Percentiles rank a stretch among this genome's conserved stretches.
phyloP scores from a whole-genome alignment of 2,888 invertebrate genomes.

The Thecocarcelia acutangulata region DNA sequence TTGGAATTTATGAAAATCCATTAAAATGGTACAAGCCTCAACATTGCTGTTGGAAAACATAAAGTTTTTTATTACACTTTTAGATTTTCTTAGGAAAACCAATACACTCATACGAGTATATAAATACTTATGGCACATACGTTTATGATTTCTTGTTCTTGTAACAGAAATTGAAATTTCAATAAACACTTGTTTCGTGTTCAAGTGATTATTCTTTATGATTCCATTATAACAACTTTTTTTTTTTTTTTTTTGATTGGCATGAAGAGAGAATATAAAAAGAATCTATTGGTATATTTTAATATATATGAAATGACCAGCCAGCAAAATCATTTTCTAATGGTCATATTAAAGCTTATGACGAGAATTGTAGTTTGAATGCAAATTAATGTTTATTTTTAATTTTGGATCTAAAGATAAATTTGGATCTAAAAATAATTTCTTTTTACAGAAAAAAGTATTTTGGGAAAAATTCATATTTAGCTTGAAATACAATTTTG shows the following conservation, averaged over 20 bases:
- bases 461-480: too few species aligned
- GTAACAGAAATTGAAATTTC: conserved; percentile 30
- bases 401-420: too few species aligned
- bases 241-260: conserved; percentile 16
- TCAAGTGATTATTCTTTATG: conserved; percentile 67
- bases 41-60: conserved; percentile 53
- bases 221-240: conserved; percentile 28
- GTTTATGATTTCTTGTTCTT: conserved; percentile 15
- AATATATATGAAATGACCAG: not conserved
- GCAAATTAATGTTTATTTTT: too few species aligned
- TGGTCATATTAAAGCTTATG: too few species aligned
- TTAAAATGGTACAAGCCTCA: conserved; percentile 59
- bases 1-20: conserved; percentile 66
- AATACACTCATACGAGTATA: not conserved
- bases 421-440: too few species aligned
- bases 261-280: not conserved
- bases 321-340: not conserved
- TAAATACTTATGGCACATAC: not conserved
- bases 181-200: conserved; percentile 64
- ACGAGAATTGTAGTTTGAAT: too few species aligned
- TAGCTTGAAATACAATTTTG: too few species aligned
- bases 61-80: conserved; percentile 40
- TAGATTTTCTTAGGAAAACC: conserved; percentile 5
- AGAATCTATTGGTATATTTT: conserved; percentile 8
- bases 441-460: too few species aligned